A percentile compares a stretch with the other conserved stretches of the same genome.
phyloP scores from a whole-genome alignment of 2,888 invertebrate species.

The Lymantria monacha region DNA sequence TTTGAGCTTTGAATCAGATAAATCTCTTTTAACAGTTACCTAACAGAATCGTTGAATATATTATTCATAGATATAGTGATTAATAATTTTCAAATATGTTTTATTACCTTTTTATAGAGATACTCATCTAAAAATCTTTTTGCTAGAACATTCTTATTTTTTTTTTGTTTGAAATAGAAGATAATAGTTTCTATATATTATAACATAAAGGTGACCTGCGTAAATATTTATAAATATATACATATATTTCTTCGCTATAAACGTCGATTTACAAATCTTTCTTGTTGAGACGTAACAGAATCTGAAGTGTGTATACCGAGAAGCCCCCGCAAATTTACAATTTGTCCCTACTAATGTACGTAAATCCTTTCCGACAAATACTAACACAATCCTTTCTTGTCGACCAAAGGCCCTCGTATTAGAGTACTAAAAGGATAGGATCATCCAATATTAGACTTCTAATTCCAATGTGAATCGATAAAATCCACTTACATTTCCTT shows the following conservation, averaged over 20 bases:
- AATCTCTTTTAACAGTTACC: background rate
- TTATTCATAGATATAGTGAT: background rate
- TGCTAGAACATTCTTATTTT: no score
- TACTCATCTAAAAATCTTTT: no score
- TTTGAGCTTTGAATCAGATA: slow-evolving; percentile 3
- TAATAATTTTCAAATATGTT: background rate
- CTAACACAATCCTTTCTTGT: slow-evolving; percentile 50
- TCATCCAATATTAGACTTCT: slow-evolving; percentile 50
- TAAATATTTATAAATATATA: slow-evolving; percentile 33
- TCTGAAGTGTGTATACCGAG: slow-evolving; percentile 18
- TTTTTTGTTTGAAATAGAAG: background rate
- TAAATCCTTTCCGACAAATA: slow-evolving; percentile 55
- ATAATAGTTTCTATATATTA: slow-evolving; percentile 16
- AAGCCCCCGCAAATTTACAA: slow-evolving; percentile 34
- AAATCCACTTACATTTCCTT: slow-evolving; percentile 57
- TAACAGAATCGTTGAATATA: background rate
- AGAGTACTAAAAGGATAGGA: slow-evolving; percentile 52
- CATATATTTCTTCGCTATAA: slow-evolving; percentile 29
- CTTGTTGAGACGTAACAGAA: slow-evolving; percentile 28
- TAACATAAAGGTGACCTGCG: slow-evolving; percentile 29
- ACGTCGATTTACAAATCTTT: slow-evolving; percentile 35
- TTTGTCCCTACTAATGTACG: slow-evolving; percentile 45
- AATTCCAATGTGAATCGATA: slow-evolving; percentile 54
- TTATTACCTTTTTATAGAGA: background rate
- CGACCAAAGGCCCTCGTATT: slow-evolving; percentile 55